Evolutionary conservation across 1,140 invertebrate species (phyloP).

Genomic region (Penaeus vannamei): DNA sequence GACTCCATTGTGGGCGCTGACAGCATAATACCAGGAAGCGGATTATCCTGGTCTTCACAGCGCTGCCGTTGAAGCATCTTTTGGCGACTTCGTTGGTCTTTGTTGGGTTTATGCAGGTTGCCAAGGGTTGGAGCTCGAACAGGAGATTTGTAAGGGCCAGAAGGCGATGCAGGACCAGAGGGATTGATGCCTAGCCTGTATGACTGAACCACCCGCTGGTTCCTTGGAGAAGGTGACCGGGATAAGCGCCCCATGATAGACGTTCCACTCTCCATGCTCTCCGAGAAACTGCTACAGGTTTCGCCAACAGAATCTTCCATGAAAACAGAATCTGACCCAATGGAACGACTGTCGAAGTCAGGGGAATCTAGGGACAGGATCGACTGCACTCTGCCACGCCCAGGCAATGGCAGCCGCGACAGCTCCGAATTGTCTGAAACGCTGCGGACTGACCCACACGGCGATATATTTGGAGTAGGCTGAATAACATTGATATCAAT

Average conservation of each 20-base stretch:
- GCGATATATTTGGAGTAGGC: conserved; percentile 68
- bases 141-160: not conserved
- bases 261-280: conserved; percentile 49
- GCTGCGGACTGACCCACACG: conserved; percentile 66
- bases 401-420: conserved; percentile 49
- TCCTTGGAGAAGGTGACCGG: conserved; percentile 43
- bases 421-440: conserved; percentile 60
- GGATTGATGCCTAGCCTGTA: conserved; percentile 64
- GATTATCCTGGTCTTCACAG: conserved; percentile 38
- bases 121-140: conserved; percentile 13
- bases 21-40: conserved; percentile 6
- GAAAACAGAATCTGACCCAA: conserved; percentile 68
- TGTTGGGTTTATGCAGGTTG: not conserved
- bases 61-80: conserved; percentile 47
- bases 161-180: not conserved
- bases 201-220: conserved; percentile 56
- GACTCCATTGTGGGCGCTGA: conserved; percentile 2
- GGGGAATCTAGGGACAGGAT: conserved; percentile 49
- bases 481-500: conserved; percentile 69
- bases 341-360: conserved; percentile 63
- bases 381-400: conserved; percentile 35
- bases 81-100: conserved; percentile 47
- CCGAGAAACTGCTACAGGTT: conserved; percentile 58
- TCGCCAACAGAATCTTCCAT: conserved; percentile 60
- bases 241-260: conserved; percentile 22